Percentiles rank a stretch among this genome's conserved stretches.
Evolutionary conservation across 2,797 vertebrate genomes (phyloP).

Genomic region (Characodon lateralis): DNA sequence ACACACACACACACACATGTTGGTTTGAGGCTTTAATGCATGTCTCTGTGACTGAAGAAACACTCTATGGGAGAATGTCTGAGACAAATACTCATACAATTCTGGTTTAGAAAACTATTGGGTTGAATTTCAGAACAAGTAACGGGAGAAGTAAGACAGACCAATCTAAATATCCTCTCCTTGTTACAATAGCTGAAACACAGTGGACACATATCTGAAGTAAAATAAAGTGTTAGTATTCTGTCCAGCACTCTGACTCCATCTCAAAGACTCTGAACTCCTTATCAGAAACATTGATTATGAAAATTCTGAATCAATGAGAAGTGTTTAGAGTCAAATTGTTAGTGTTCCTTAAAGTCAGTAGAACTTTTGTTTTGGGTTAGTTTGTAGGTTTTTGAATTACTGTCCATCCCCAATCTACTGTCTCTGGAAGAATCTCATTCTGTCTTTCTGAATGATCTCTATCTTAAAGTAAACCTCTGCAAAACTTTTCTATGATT

Average conservation of each 20-base stretch:
- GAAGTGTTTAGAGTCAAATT: not conserved
- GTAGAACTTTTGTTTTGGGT: not conserved
- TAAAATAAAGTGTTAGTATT: not conserved
- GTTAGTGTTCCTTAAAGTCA: not conserved
- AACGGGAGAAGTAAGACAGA: slow-evolving; percentile 32
- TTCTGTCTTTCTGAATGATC: too few species aligned
- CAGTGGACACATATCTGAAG: slow-evolving; percentile 3
- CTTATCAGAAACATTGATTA: not conserved
- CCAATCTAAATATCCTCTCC: not conserved
- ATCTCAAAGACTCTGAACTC: not conserved
- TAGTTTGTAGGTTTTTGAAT: not conserved
- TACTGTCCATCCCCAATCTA: not conserved
- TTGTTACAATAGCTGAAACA: not conserved
- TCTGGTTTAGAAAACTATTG: slow-evolving; percentile 61
- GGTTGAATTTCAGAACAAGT: slow-evolving; percentile 35
- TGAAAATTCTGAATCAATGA: not conserved
- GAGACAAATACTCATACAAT: slow-evolving; percentile 66
- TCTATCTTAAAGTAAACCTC: too few species aligned
- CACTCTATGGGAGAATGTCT: slow-evolving; percentile 65
- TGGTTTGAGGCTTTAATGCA: slow-evolving; percentile 73
- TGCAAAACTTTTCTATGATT: not conserved
- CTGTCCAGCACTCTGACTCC: not conserved
- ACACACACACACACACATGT: slow-evolving; percentile 58
- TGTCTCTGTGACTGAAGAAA: slow-evolving; percentile 57
- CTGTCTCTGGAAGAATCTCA: not conserved